Percentiles rank a stretch among this genome's conserved stretches.
Evolutionary conservation across 2,113 vertebrate genomes (phyloP).

Genomic region (Lichenostomus cassidix): DNA sequence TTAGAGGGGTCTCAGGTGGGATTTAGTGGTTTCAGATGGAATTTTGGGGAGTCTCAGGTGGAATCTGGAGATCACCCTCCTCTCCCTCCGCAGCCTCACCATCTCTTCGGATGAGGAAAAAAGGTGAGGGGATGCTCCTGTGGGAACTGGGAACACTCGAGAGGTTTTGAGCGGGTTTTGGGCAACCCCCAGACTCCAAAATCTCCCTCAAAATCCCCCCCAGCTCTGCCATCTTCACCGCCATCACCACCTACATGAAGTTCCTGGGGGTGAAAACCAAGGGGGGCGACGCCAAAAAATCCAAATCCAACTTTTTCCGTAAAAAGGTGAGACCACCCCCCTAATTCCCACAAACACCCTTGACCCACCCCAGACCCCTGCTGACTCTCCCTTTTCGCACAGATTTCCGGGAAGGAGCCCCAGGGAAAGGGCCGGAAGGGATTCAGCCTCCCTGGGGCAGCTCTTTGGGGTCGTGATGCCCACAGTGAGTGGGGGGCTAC

Average conservation of each 20-base stretch:
- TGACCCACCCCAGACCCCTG: background rate
- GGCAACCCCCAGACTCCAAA: too few relatives aligned
- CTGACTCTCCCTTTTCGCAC: background rate
- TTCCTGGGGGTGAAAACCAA: background rate
- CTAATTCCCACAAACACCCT: background rate
- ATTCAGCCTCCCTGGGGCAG: background rate
- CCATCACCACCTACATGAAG: background rate
- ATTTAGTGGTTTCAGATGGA: background rate
- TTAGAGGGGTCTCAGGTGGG: background rate
- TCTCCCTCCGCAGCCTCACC: background rate
- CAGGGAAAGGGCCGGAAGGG: background rate
- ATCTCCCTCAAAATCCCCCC: too few relatives aligned
- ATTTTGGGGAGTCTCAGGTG: background rate
- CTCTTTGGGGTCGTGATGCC: background rate
- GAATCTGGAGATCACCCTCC: background rate
- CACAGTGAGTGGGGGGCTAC: background rate
- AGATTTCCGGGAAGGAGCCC: background rate
- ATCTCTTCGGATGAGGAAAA: background rate
- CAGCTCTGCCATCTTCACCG: background rate
- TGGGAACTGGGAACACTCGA: too few relatives aligned
- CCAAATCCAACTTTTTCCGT: background rate
- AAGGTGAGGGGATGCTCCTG: background rate
- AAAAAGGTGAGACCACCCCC: background rate
- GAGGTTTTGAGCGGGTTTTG: too few relatives aligned
- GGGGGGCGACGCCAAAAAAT: background rate